phyloP scores from a whole-genome alignment of 2,113 vertebrate genomes.

The Anseranas semipalmata region DNA sequence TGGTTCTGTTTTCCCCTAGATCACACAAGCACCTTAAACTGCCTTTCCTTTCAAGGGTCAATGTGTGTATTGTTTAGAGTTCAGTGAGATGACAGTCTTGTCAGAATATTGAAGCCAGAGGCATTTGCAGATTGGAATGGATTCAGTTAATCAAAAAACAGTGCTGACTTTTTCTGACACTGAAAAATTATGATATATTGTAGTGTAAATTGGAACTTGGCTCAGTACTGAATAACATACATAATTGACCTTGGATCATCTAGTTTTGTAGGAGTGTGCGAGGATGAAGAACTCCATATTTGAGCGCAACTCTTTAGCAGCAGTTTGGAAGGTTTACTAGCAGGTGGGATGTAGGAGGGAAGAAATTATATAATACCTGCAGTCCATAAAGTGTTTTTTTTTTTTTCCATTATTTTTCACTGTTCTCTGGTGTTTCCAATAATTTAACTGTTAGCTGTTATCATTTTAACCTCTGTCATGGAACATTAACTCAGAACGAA shows the following conservation, averaged over 20 bases:
- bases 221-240: neutral
- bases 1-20: neutral
- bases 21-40: neutral
- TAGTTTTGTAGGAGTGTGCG: neutral
- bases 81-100: neutral
- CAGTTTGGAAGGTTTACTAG: neutral
- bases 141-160: slow-evolving; percentile 43
- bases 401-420: neutral
- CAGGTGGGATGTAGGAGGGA: neutral
- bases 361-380: neutral
- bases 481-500: neutral
- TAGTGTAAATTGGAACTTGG: neutral
- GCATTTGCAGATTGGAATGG: slow-evolving; percentile 34
- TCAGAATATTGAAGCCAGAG: slow-evolving; percentile 48
- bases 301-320: neutral
- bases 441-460: neutral
- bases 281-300: neutral
- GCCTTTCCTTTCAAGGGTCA: neutral
- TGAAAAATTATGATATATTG: slow-evolving; percentile 54
- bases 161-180: slow-evolving; percentile 30
- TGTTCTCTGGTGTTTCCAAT: neutral
- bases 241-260: slow-evolving; percentile 26
- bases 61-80: neutral
- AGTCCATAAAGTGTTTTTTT: neutral
- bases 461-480: neutral